These are phyloP conservation scores for Hymenochirus boettgeri DNA, from an alignment of 2,113 vertebrate species.

Conservation along the genomic window DNA sequence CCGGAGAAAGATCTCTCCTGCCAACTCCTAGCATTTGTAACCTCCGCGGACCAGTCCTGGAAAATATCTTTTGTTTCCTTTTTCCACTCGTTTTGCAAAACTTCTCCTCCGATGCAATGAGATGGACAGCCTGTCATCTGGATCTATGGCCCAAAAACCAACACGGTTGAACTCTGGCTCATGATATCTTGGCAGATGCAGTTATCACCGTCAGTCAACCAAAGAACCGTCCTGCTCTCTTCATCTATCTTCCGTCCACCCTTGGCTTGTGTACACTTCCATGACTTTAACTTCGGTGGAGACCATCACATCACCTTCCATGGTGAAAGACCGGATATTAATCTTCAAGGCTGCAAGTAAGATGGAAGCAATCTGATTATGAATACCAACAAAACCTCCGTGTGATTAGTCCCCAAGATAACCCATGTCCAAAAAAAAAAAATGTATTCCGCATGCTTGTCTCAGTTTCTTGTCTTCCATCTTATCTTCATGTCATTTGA, in stretches of 20 bases:
- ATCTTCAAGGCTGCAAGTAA: constrained; percentile 61
- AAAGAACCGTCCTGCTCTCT: constrained; percentile 58
- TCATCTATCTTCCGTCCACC: constrained; percentile 52
- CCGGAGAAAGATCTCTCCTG: too few species aligned
- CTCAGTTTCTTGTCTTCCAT: too few species aligned
- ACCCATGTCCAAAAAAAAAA: too few species aligned
- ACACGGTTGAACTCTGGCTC: constrained; percentile 45
- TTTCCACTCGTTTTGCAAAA: constrained; percentile 54
- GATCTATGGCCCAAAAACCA: constrained; percentile 57
- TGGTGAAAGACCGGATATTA: constrained; percentile 56
- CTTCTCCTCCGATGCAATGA: constrained; percentile 62
- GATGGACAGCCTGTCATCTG: constrained; percentile 58
- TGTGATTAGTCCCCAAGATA: too few species aligned
- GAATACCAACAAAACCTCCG: too few species aligned
- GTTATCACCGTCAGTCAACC: constrained; percentile 57
- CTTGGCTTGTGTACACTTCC: constrained; percentile 54
- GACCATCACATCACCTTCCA: constrained; percentile 60
- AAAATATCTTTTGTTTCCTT: constrained; percentile 69
- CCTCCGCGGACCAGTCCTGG: constrained; percentile 60
- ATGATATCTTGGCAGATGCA: constrained; percentile 64
- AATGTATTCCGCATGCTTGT: too few species aligned
- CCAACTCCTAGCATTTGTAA: constrained; percentile 51
- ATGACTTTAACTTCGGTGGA: constrained; percentile 57
- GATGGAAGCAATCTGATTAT: not conserved
- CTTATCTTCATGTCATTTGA: too few species aligned